Conservation (phyloP, 2,888 invertebrate species). For the Glaucopsyche alexis region DNA sequence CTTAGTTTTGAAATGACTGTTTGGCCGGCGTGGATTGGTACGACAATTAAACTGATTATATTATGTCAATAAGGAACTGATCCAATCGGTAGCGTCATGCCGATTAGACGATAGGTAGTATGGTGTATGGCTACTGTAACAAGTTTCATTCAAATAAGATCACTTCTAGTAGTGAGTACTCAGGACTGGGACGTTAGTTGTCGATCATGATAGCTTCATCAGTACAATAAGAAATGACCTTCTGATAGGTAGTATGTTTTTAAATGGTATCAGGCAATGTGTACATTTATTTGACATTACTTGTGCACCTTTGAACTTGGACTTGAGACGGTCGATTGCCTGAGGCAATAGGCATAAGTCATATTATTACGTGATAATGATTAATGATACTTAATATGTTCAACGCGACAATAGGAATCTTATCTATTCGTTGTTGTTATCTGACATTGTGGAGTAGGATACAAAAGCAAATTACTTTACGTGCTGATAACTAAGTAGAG, state of each 20-base stretch:
- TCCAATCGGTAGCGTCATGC: too few species aligned
- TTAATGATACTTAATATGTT: neutral
- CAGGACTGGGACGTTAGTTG: too few species aligned
- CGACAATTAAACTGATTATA: too few species aligned
- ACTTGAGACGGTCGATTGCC: neutral
- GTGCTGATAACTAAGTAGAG: neutral
- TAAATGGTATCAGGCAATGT: neutral
- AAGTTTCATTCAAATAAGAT: too few species aligned
- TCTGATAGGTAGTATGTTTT: neutral
- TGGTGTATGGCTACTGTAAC: too few species aligned
- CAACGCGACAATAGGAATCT: neutral
- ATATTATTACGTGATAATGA: too few species aligned
- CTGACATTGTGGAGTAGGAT: conserved; percentile 11
- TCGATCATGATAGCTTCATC: neutral
- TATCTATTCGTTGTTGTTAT: conserved; percentile 1
- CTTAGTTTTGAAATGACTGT: too few species aligned
- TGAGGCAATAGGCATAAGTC: neutral
- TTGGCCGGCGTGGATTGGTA: too few species aligned
- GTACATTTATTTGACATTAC: neutral
- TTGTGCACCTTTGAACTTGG: neutral
- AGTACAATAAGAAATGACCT: neutral
- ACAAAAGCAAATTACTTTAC: neutral
- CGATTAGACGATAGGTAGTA: too few species aligned
- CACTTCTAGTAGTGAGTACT: too few species aligned
- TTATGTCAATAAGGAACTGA: too few species aligned